Percentiles rank a stretch among this genome's conserved stretches.
Evolutionary conservation across 2,113 vertebrate species (phyloP).

Genomic region (Gila orcuttii): DNA sequence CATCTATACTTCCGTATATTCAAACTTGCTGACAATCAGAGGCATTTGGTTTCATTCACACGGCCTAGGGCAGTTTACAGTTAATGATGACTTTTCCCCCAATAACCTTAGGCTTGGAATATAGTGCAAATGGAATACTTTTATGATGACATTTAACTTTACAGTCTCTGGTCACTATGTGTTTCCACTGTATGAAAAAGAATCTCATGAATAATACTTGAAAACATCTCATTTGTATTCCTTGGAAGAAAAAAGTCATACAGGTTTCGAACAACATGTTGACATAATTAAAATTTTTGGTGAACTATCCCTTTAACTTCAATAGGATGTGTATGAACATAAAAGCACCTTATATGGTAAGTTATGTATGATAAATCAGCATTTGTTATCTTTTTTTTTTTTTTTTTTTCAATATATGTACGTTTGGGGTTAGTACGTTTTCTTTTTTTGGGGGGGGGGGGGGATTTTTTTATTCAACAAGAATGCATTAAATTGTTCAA

Average conservation of each 20-base stretch:
- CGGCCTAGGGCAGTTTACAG: neutral
- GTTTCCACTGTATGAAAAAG: neutral
- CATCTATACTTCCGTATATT: neutral
- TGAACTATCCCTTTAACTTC: neutral
- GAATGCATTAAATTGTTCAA: neutral
- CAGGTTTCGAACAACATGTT: neutral
- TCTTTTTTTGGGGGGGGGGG: too few species aligned
- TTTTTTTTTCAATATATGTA: neutral
- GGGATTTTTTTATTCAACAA: too few species aligned
- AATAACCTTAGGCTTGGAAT: neutral
- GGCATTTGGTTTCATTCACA: neutral
- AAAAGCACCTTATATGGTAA: neutral
- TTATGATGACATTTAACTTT: neutral
- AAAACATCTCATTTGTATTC: neutral
- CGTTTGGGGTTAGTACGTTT: too few species aligned
- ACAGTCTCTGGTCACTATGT: neutral
- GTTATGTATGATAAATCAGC: neutral
- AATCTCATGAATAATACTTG: neutral
- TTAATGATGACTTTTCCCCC: neutral
- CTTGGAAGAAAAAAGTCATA: neutral
- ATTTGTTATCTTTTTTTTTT: neutral
- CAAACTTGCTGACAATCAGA: neutral
- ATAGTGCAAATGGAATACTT: neutral
- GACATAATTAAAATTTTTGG: neutral
- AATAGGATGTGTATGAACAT: neutral